Evolutionary conservation across 2,888 invertebrate genomes (phyloP).

Genomic region (Branchipolynoe longqiensis): DNA sequence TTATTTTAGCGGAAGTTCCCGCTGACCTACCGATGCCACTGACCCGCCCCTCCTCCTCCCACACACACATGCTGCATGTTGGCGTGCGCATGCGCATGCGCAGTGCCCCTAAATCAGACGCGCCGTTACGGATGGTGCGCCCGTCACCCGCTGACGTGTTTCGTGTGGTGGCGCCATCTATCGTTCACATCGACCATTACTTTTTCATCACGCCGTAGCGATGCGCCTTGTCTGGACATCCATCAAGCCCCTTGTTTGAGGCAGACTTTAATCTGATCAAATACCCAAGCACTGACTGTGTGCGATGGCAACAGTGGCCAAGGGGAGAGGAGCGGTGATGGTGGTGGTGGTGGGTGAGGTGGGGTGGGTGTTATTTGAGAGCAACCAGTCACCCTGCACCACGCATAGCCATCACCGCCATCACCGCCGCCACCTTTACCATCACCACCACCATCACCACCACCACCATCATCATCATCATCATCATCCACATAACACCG

Average conservation of each 20-base stretch:
- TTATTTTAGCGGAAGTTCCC: no score
- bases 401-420: no score
- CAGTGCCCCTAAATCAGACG: conserved; percentile 24
- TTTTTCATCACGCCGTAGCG: conserved; percentile 6
- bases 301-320: not conserved
- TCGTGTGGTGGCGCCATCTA: conserved; percentile 36
- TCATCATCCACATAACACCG: no score
- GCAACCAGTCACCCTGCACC: no score
- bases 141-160: conserved; percentile 27
- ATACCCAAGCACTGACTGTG: not conserved
- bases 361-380: not conserved
- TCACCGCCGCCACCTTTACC: no score
- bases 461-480: no score
- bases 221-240: not conserved
- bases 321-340: not conserved
- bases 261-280: conserved; percentile 21
- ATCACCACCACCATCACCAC: no score
- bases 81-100: conserved; percentile 22
- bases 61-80: no score
- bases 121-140: not conserved
- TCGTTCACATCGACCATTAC: conserved; percentile 4
- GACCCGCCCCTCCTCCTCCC: no score
- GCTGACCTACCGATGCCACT: no score
- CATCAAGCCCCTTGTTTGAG: not conserved
- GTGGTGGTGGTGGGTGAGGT: not conserved